Conservation (phyloP, 1,140 invertebrate genomes). For the Diachasma alloeum region DNA sequence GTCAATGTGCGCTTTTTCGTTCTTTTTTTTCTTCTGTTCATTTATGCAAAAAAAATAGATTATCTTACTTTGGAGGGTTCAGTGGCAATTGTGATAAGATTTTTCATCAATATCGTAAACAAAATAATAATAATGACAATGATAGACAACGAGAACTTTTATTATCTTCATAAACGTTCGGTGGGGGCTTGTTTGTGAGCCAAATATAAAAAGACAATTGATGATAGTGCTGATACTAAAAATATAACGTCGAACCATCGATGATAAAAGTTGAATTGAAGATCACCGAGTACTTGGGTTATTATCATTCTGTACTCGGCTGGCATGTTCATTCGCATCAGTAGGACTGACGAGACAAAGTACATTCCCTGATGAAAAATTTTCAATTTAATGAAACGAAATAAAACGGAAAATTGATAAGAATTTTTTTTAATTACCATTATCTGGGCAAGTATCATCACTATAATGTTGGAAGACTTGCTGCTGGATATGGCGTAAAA, state of each 20-base stretch:
- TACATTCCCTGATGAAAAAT: constrained; percentile 88
- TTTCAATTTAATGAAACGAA: neutral
- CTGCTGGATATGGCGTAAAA: constrained; percentile 99
- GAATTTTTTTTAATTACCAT: constrained; percentile 73
- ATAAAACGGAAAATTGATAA: neutral
- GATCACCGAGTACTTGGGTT: constrained; percentile 95
- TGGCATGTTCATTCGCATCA: constrained; percentile 99
- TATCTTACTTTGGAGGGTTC: neutral
- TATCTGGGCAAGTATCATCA: constrained; percentile 94
- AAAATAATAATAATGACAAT: neutral
- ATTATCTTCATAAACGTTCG: constrained; percentile 53
- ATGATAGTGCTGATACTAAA: constrained; percentile 94
- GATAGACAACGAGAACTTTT: neutral
- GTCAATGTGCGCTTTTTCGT: too few relatives aligned
- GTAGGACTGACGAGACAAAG: constrained; percentile 96
- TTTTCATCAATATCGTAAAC: too few relatives aligned
- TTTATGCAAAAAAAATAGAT: neutral
- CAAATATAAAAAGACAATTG: constrained; percentile 94
- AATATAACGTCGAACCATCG: constrained; percentile 99
- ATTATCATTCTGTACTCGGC: constrained; percentile 97
- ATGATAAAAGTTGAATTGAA: constrained; percentile 99
- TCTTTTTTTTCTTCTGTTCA: neutral
- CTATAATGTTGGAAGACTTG: constrained; percentile 98
- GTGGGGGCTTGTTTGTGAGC: constrained; percentile 84
- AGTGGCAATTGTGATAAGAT: neutral